These are phyloP conservation scores for Orthonyx spaldingii DNA, from an alignment of 2,113 vertebrate species.

Conservation along the genomic window DNA sequence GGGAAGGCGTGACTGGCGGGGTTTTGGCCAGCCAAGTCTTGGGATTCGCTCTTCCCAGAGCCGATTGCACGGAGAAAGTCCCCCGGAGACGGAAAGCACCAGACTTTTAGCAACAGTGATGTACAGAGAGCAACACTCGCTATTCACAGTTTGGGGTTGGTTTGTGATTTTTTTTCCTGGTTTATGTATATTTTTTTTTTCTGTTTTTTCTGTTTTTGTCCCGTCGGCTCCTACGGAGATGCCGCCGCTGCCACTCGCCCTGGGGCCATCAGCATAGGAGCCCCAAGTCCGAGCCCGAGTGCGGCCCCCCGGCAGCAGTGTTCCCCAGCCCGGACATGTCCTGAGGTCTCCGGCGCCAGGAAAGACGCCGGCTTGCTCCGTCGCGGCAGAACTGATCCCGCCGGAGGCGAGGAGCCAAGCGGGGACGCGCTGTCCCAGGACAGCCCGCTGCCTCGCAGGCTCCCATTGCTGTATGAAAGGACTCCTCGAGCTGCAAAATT, in stretches of 20 bases:
- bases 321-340: neutral
- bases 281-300: neutral
- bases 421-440: accelerated
- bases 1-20: neutral
- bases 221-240: slow-evolving; percentile 42
- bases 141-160: slow-evolving; percentile 76
- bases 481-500: neutral
- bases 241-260: neutral
- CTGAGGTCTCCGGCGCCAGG: slow-evolving; percentile 27
- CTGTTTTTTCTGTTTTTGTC: slow-evolving; percentile 23
- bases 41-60: slow-evolving; percentile 53
- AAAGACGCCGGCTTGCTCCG: neutral
- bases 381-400: neutral
- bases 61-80: slow-evolving; percentile 12
- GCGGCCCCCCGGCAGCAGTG: neutral
- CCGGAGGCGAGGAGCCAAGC: neutral
- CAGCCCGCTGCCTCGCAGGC: accelerated
- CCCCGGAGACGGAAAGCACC: slow-evolving; percentile 69
- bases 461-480: neutral
- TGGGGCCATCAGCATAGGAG: neutral
- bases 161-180: slow-evolving; percentile 45
- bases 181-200: neutral
- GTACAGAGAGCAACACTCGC: slow-evolving; percentile 40
- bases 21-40: slow-evolving; percentile 14
- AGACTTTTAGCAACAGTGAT: slow-evolving; percentile 62